These are phyloP conservation scores for Caenorhabditis parvicauda DNA, from an alignment of 2,888 invertebrate species.

Conservation along the genomic window DNA sequence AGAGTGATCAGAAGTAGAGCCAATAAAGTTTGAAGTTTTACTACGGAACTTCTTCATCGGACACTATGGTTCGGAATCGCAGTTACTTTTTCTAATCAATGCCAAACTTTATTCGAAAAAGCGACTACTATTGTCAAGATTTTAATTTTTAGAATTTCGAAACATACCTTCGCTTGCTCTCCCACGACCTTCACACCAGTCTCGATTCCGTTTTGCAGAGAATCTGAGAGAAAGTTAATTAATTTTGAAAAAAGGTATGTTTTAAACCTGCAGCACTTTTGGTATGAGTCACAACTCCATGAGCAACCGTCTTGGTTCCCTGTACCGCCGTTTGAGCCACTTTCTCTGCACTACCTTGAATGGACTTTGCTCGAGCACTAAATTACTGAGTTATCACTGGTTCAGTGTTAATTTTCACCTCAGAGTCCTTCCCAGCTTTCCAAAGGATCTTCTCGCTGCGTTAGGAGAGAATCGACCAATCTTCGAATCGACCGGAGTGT, in stretches of 20 bases:
- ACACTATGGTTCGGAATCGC: too few species aligned
- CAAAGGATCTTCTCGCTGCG: conserved; percentile 56
- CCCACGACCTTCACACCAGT: conserved; percentile 54
- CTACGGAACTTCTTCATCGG: too few species aligned
- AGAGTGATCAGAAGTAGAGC: too few species aligned
- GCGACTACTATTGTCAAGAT: too few species aligned
- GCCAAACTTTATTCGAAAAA: too few species aligned
- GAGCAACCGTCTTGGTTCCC: conserved; percentile 59
- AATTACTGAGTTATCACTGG: conserved; percentile 4
- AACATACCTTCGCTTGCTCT: conserved; percentile 31
- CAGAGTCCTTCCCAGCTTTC: conserved; percentile 56
- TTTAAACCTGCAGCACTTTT: conserved; percentile 59
- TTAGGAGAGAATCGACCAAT: conserved; percentile 53
- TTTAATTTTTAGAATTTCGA: not conserved
- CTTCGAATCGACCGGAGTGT: conserved; percentile 31
- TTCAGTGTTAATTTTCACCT: conserved; percentile 28
- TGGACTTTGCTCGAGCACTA: conserved; percentile 53
- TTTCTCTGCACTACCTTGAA: conserved; percentile 54
- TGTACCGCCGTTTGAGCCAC: conserved; percentile 47
- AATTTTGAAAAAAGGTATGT: conserved; percentile 2
- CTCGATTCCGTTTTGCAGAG: conserved; percentile 59
- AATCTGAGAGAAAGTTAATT: conserved; percentile 24
- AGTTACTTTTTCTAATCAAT: too few species aligned
- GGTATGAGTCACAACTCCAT: conserved; percentile 61
- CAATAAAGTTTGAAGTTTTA: too few species aligned